Evolutionary conservation across 2,888 invertebrate genomes (phyloP).

Genomic region (Phaedon cochleariae): DNA sequence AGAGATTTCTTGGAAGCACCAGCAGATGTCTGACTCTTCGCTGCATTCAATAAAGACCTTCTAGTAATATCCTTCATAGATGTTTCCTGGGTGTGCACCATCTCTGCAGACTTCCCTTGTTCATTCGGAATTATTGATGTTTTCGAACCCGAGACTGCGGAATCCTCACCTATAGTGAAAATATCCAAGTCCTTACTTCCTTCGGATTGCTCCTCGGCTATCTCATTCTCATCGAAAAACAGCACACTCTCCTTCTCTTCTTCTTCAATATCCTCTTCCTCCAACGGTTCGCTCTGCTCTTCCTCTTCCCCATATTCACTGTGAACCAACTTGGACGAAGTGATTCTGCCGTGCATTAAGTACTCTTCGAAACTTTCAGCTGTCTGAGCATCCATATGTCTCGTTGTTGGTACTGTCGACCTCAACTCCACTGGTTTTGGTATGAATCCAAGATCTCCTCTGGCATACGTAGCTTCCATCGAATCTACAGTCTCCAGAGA

Average conservation of each 20-base stretch:
- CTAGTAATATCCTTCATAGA: not conserved
- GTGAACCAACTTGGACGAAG: not conserved
- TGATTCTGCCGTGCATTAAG: conserved; percentile 21
- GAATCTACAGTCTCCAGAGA: conserved; percentile 61
- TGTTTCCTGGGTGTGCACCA: not conserved
- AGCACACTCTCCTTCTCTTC: conserved; percentile 37
- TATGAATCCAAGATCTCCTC: conserved; percentile 74
- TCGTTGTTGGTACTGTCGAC: conserved; percentile 49
- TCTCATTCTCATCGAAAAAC: conserved; percentile 49
- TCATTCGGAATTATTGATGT: not conserved
- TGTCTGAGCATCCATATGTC: conserved; percentile 51
- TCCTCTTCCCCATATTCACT: conserved; percentile 11
- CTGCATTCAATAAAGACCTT: not conserved
- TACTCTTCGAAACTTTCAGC: conserved; percentile 50
- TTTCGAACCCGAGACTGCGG: not conserved
- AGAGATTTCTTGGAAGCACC: not conserved
- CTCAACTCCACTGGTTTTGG: conserved; percentile 63
- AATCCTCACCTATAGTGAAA: not conserved
- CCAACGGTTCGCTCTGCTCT: conserved; percentile 25
- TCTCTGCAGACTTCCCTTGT: not conserved
- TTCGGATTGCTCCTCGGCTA: conserved; percentile 40
- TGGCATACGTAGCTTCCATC: conserved; percentile 64
- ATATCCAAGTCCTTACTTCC: conserved; percentile 13
- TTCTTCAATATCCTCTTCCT: conserved; percentile 22
- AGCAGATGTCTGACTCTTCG: not conserved